Evolutionary conservation across 2,113 vertebrate genomes (phyloP), one percentile per base, ranked within the genome.

Genomic region (Lampris megalopsis): DNA sequence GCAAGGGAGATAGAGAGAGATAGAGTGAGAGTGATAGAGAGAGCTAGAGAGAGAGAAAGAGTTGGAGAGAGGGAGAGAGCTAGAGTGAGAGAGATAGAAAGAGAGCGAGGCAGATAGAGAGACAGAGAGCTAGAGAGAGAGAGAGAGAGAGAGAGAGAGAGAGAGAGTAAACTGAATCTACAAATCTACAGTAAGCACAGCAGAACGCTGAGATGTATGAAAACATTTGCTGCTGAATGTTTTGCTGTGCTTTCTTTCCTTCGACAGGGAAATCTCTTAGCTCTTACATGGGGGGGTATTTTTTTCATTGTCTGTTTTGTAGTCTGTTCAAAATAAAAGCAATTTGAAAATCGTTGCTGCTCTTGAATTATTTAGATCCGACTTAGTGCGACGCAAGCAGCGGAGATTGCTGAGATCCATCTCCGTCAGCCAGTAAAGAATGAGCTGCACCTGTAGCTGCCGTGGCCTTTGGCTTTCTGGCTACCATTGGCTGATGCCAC

Each of bases 361-460:
- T 91, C 85, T 82, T 94, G 90, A 94, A 94, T 94, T 91, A 94
- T 94, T 95, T 92, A 94, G 90, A 91, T 92, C 80, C 87, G 80
- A 93, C 92, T 94, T 93, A 92, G 85, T 85, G 87, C 88, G 79
- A 92, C 70, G 82, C 81, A 79, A 82, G 88, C 84, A 65, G 77
- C 80, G 83, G 91, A 94, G 93, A 95, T 94, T 95, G 93, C 93
- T 82, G 78, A 91, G 84, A 95, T 95, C 92, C 89, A 94, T 95
- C 93, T 94, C 90, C 86, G 92, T 94, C 94, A 92, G 89, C 43
- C 45, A 9, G 79, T 88, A 87, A 92, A 89, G 85, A 91, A 92
- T 83, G 89, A 92, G 87, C 54, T 71, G 74, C 86, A 94, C 92
- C 94, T 94, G 92, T 93, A 90, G 93, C 88, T 89, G 85, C 81